phyloP scores from a whole-genome alignment of 23 tunicate genomes.

The Aplidium turbinatum region DNA sequence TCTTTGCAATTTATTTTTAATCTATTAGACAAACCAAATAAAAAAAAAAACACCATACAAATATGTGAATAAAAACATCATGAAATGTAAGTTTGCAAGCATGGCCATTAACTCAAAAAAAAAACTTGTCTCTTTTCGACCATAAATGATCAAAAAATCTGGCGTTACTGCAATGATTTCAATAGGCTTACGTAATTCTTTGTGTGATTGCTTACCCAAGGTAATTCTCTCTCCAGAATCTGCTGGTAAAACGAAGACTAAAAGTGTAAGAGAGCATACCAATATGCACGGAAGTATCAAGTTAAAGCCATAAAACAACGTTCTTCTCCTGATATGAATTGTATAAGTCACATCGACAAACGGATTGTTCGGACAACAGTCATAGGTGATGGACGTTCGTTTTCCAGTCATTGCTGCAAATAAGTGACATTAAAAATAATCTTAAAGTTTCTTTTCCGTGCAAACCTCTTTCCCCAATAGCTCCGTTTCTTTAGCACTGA shows the following conservation, averaged over 20 bases:
- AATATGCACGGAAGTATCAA: conserved; percentile 87
- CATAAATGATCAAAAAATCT: not conserved
- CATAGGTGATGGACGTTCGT: conserved; percentile 52
- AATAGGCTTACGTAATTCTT: not conserved
- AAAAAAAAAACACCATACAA: no score
- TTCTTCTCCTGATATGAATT: conserved; percentile 57
- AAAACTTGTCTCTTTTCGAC: no score
- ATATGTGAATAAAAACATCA: no score
- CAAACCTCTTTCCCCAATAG: no score
- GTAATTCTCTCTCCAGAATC: conserved; percentile 94
- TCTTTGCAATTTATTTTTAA: no score
- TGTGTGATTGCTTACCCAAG: conserved; percentile 55
- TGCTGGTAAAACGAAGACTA: conserved; percentile 82
- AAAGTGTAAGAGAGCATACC: conserved; percentile 71
- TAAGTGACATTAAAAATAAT: not conserved
- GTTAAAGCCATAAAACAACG: conserved; percentile 75
- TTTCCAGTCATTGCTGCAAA: conserved; percentile 71
- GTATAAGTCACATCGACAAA: conserved; percentile 90
- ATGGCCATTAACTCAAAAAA: not conserved
- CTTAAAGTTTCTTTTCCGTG: no score
- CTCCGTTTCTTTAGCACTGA: no score
- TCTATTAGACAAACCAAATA: no score
- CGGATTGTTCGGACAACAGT: conserved; percentile 72
- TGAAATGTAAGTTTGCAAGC: no score
- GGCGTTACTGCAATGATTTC: not conserved